Percentiles rank a stretch among this genome's conserved stretches.
These are phyloP conservation scores for Petrocephalus zakoni DNA, from an alignment of 2,113 vertebrate genomes.

Conservation along the genomic window DNA sequence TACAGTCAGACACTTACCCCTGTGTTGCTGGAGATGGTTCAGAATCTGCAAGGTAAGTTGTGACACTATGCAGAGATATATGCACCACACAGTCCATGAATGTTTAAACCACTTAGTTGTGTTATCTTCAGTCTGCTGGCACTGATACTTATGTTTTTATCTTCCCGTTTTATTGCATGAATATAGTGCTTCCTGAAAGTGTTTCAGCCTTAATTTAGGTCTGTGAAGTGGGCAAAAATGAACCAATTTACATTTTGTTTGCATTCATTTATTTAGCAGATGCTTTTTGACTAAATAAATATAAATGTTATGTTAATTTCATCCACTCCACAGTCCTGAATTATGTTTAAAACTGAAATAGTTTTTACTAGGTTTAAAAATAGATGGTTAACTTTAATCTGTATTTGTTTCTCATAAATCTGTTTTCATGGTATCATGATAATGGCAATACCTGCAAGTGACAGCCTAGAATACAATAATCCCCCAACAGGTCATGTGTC, in stretches of 20 bases:
- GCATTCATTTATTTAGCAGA: neutral
- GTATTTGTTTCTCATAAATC: neutral
- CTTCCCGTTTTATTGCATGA: neutral
- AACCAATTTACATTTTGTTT: neutral
- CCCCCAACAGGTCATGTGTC: neutral
- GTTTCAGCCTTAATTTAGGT: neutral
- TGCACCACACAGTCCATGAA: neutral
- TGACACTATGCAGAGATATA: neutral
- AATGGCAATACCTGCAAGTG: neutral
- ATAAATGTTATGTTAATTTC: neutral
- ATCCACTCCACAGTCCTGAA: neutral
- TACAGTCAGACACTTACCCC: constrained; percentile 91
- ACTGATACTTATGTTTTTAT: neutral
- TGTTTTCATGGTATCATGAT: neutral
- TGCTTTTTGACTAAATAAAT: neutral
- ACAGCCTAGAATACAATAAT: neutral
- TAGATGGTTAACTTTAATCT: neutral
- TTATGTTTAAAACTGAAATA: neutral
- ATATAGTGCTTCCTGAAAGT: neutral
- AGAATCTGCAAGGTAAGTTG: constrained; percentile 76
- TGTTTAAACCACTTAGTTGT: neutral
- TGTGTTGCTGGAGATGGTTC: constrained; percentile 91
- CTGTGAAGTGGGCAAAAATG: neutral
- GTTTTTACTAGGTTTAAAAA: neutral
- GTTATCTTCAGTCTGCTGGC: neutral